Evolutionary conservation across 1,140 invertebrate genomes (phyloP).

Genomic region (Diorhabda elongata): DNA sequence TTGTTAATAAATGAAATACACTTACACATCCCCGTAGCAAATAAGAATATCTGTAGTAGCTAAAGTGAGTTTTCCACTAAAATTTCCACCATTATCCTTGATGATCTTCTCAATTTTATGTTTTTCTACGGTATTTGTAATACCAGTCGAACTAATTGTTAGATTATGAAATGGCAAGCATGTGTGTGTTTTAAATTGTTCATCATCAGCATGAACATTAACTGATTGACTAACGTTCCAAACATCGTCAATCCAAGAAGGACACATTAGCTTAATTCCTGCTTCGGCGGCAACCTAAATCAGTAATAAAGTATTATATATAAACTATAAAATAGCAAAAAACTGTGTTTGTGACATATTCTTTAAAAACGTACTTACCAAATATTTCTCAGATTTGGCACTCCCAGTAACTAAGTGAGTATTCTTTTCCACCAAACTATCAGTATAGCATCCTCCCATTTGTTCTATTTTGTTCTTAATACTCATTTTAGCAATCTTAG

Average conservation of each 20-base stretch:
- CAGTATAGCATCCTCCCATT: constrained; percentile 78
- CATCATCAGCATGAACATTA: constrained; percentile 60
- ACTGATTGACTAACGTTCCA: constrained; percentile 67
- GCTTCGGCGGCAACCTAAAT: constrained; percentile 66
- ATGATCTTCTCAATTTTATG: constrained; percentile 67
- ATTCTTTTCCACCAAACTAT: constrained; percentile 63
- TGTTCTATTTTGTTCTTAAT: constrained; percentile 67
- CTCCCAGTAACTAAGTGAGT: constrained; percentile 81
- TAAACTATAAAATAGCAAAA: background rate
- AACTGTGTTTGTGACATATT: background rate
- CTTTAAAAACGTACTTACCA: constrained; percentile 51
- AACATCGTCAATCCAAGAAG: constrained; percentile 72
- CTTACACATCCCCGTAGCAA: constrained; percentile 49
- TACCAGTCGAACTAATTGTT: constrained; percentile 72
- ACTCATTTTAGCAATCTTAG: constrained; percentile 59
- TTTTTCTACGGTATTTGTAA: constrained; percentile 59
- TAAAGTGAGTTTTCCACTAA: constrained; percentile 53
- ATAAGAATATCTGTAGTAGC: constrained; percentile 53
- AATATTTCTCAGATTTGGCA: constrained; percentile 69
- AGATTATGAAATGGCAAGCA: constrained; percentile 80
- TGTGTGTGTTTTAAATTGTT: constrained; percentile 60
- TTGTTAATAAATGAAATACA: constrained; percentile 18
- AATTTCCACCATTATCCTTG: constrained; percentile 66
- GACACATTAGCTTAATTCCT: constrained; percentile 70
- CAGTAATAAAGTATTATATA: background rate